Evolutionary conservation across 2,113 vertebrate species (phyloP).

Genomic region (Sigmodon hispidus): DNA sequence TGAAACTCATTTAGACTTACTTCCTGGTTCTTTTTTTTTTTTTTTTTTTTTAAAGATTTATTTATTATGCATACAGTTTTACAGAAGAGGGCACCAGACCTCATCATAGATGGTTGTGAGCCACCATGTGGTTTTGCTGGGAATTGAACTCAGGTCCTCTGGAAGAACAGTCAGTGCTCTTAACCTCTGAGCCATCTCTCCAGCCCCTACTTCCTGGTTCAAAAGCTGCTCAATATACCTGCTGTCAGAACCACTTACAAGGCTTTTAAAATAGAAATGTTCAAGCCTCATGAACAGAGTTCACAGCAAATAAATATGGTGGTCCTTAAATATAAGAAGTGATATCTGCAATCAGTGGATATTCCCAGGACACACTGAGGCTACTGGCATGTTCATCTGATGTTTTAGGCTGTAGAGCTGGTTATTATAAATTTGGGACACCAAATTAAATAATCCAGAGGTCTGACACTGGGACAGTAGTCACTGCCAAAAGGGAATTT

Average conservation of each 20-base stretch:
- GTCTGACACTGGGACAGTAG: neutral
- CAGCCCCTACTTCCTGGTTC: neutral
- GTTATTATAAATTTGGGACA: neutral
- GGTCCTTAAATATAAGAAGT: neutral
- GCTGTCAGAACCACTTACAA: neutral
- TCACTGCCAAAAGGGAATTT: conserved; percentile 27
- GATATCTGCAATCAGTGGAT: neutral
- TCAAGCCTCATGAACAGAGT: neutral
- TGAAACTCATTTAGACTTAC: conserved; percentile 31
- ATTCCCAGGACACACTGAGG: neutral
- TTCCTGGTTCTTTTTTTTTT: neutral
- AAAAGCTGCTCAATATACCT: conserved; percentile 12
- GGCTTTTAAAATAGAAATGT: conserved; percentile 41
- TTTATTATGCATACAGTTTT: no score
- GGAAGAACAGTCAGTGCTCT: no score
- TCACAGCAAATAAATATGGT: conserved; percentile 38
- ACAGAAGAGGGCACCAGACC: no score
- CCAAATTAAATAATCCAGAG: conserved; percentile 51
- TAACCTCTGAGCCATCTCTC: no score
- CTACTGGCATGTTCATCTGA: neutral
- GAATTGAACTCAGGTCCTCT: no score
- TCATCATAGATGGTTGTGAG: no score
- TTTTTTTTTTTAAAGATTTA: no score
- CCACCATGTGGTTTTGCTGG: no score
- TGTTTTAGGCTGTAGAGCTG: conserved; percentile 1